A percentile compares a stretch with the other conserved stretches of the same genome.
These are phyloP conservation scores for Eulimnadia texana DNA, from an alignment of 1,140 invertebrate genomes.

Conservation along the genomic window DNA sequence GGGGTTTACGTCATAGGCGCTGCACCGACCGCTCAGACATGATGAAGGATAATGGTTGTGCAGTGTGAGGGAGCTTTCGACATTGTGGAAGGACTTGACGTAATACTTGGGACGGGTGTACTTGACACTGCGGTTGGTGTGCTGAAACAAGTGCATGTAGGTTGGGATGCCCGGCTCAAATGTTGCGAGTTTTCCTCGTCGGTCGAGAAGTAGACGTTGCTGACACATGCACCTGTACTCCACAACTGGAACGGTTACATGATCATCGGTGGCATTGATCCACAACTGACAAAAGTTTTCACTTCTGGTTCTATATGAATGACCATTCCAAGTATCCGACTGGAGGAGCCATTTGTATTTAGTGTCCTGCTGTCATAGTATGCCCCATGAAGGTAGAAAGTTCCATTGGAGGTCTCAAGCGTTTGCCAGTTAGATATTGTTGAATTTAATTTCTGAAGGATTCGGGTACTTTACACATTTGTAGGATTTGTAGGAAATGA, in stretches of 20 bases:
- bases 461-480: slow-evolving; percentile 65
- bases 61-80: slow-evolving; percentile 68
- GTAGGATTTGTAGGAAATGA: slow-evolving; percentile 47
- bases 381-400: slow-evolving; percentile 75
- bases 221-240: slow-evolving; percentile 87
- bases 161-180: slow-evolving; percentile 64
- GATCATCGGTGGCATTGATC: slow-evolving; percentile 68
- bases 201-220: slow-evolving; percentile 89
- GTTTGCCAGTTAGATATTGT: slow-evolving; percentile 59
- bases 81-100: slow-evolving; percentile 88
- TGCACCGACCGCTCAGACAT: slow-evolving; percentile 68
- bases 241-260: slow-evolving; percentile 51
- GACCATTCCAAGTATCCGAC: slow-evolving; percentile 75
- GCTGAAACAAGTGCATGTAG: slow-evolving; percentile 88
- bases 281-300: slow-evolving; percentile 75
- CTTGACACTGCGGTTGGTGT: slow-evolving; percentile 75
- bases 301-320: slow-evolving; percentile 69
- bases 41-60: slow-evolving; percentile 87
- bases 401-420: slow-evolving; percentile 58
- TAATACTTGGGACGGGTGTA: slow-evolving; percentile 86
- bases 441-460: slow-evolving; percentile 75
- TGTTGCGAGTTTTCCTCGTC: slow-evolving; percentile 66
- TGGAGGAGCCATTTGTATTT: slow-evolving; percentile 58
- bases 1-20: slow-evolving; percentile 67
- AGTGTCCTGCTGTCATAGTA: slow-evolving; percentile 68